A percentile compares a stretch with the other conserved stretches of the same genome.
These are phyloP conservation scores for Hipparchia semele DNA, from an alignment of 2,888 invertebrate species.

Conservation along the genomic window DNA sequence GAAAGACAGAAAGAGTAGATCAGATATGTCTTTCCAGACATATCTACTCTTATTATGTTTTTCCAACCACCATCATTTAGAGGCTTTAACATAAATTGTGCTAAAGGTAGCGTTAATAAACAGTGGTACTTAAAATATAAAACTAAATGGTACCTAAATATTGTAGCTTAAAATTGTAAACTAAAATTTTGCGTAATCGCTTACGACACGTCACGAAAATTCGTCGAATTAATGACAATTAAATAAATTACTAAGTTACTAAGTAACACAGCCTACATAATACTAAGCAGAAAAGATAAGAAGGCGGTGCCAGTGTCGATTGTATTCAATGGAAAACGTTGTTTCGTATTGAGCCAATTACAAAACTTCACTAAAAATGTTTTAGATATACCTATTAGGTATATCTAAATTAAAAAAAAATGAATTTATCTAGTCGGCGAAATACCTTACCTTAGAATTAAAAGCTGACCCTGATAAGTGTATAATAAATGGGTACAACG, in stretches of 20 bases:
- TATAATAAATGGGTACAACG: too few relatives aligned
- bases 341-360: too few relatives aligned
- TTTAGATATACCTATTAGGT: too few relatives aligned
- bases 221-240: conserved; percentile 1
- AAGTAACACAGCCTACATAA: neutral
- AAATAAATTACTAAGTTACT: neutral
- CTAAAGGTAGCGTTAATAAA: too few relatives aligned
- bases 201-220: neutral
- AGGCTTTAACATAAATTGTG: too few relatives aligned
- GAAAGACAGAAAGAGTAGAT: neutral
- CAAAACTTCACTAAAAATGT: too few relatives aligned
- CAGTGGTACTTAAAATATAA: too few relatives aligned
- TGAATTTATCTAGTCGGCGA: neutral
- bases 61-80: neutral
- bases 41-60: conserved; percentile 17
- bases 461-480: neutral
- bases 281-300: neutral
- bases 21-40: neutral
- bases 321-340: neutral
- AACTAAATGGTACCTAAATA: too few relatives aligned
- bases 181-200: neutral
- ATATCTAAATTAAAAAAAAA: neutral
- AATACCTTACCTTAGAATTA: neutral
- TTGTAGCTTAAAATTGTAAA: neutral
- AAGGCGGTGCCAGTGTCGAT: neutral